Conservation (phyloP, 2,888 invertebrate genomes). For the Pseudanteris insignis region DNA sequence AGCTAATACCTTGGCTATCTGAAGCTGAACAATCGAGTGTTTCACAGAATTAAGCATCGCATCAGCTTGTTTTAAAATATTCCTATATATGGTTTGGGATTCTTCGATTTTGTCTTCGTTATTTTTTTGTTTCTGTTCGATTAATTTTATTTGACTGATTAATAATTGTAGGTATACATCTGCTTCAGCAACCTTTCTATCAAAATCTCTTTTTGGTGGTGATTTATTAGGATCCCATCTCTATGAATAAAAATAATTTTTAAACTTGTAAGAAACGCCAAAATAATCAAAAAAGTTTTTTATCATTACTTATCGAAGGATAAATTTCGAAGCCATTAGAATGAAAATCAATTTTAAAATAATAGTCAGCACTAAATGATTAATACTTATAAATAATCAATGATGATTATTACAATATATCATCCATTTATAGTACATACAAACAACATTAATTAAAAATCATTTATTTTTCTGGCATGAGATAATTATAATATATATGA, state of each 20-base stretch:
- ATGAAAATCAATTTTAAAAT: no score
- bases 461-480: no score
- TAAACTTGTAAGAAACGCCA: no score
- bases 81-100: slow-evolving; percentile 52
- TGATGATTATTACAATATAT: no score
- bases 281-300: no score
- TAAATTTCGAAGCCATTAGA: no score
- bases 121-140: slow-evolving; percentile 57
- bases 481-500: no score
- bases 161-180: slow-evolving; percentile 95
- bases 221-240: slow-evolving; percentile 71
- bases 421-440: no score
- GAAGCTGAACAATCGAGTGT: slow-evolving; percentile 96
- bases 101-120: slow-evolving; percentile 54
- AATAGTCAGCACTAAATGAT: no score
- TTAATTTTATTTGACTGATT: slow-evolving; percentile 89
- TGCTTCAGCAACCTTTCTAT: slow-evolving; percentile 91
- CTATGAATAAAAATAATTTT: slow-evolving; percentile 48
- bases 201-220: slow-evolving; percentile 73
- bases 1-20: slow-evolving; percentile 89
- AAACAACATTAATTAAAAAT: no score
- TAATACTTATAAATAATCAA: no score
- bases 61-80: slow-evolving; percentile 68
- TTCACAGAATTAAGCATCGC: slow-evolving; percentile 96
- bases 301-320: no score